phyloP scores from a whole-genome alignment of 2,888 invertebrate genomes.

The Megamerina dolium region DNA sequence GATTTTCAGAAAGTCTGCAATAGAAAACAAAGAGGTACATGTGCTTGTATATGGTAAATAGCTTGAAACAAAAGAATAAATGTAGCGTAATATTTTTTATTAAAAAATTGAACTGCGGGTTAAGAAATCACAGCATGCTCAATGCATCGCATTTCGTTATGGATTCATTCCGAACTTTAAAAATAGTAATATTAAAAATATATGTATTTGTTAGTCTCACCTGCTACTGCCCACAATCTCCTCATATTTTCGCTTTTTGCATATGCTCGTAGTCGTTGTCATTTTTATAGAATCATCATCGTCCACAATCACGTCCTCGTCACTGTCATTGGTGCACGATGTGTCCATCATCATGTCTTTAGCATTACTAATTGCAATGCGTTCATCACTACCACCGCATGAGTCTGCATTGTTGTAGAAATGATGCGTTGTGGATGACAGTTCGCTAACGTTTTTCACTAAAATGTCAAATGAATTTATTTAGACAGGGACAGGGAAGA shows the following conservation, averaged over 20 bases:
- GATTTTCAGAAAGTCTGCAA: slow-evolving; percentile 35
- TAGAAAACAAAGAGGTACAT: neutral
- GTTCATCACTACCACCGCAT: slow-evolving; percentile 38
- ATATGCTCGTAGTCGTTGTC: slow-evolving; percentile 22
- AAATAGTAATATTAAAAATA: neutral
- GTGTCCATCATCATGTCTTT: slow-evolving; percentile 41
- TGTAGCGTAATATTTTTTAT: too few species aligned
- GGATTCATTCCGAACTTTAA: too few species aligned
- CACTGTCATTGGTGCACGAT: slow-evolving; percentile 48
- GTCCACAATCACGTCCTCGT: slow-evolving; percentile 49
- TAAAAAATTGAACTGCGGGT: too few species aligned
- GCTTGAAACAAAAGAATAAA: too few species aligned
- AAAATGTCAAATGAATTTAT: slow-evolving; percentile 6
- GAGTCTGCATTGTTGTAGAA: slow-evolving; percentile 48
- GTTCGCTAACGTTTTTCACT: slow-evolving; percentile 47
- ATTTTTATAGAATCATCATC: slow-evolving; percentile 46
- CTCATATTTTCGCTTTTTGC: slow-evolving; percentile 41
- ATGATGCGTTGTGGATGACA: slow-evolving; percentile 48
- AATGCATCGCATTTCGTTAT: too few species aligned
- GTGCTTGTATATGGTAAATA: too few species aligned
- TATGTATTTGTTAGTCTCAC: slow-evolving; percentile 20
- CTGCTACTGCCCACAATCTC: slow-evolving; percentile 40
- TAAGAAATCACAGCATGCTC: too few species aligned
- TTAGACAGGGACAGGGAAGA: neutral
- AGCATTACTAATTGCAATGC: slow-evolving; percentile 22